Evolutionary conservation across 1,140 invertebrate genomes (phyloP).

Genomic region (Drosophila virilis): DNA sequence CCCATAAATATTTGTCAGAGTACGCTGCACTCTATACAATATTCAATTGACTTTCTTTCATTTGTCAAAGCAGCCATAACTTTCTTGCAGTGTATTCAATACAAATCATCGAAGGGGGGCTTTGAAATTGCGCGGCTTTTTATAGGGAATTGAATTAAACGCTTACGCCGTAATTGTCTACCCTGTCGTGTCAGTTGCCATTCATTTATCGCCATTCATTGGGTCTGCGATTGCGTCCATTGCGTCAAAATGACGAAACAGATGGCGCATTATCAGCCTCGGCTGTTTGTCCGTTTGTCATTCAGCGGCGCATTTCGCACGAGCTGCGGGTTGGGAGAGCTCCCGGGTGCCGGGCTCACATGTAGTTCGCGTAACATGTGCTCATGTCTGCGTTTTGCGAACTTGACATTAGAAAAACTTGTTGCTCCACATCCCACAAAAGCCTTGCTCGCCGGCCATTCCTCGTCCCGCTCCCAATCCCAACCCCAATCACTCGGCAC

Average conservation of each 20-base stretch:
- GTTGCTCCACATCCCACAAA: slow-evolving; percentile 35
- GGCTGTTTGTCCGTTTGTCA: slow-evolving; percentile 39
- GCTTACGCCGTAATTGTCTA: slow-evolving; percentile 3
- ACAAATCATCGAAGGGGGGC: neutral
- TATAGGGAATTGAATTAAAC: slow-evolving; percentile 16
- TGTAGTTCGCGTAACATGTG: slow-evolving; percentile 10
- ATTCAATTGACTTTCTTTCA: neutral
- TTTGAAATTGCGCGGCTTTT: slow-evolving; percentile 9
- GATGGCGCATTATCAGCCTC: slow-evolving; percentile 12
- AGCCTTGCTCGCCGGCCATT: neutral
- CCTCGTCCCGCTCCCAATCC: slow-evolving; percentile 15
- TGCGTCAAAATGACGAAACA: slow-evolving; percentile 48
- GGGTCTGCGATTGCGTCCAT: slow-evolving; percentile 18
- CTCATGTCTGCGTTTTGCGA: slow-evolving; percentile 63
- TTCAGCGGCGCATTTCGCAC: slow-evolving; percentile 36
- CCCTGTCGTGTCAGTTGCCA: slow-evolving; percentile 21
- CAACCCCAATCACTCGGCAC: slow-evolving; percentile 45
- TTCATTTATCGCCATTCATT: slow-evolving; percentile 37
- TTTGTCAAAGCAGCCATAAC: neutral
- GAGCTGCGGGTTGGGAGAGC: slow-evolving; percentile 1
- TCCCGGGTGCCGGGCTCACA: neutral
- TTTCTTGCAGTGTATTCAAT: neutral
- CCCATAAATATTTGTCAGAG: too few species aligned
- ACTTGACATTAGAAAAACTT: slow-evolving; percentile 65
- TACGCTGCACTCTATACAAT: too few species aligned